A percentile compares a stretch with the other conserved stretches of the same genome.
phyloP scores from a whole-genome alignment of 2,888 invertebrate species.

The Pseudococcus longispinus region DNA sequence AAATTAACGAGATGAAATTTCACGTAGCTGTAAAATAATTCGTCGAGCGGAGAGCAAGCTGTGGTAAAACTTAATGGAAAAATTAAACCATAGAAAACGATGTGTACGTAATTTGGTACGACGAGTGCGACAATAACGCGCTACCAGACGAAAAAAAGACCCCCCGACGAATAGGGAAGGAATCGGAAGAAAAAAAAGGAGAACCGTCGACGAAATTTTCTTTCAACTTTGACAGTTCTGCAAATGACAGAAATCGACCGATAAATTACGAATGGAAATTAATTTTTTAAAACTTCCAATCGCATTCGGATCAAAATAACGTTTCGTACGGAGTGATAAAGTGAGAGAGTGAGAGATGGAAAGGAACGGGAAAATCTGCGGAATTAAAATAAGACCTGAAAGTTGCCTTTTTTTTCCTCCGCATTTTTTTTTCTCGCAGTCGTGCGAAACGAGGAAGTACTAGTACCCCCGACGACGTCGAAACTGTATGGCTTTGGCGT shows the following conservation, averaged over 20 bases:
- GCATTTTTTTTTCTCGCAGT: background rate
- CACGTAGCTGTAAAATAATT: background rate
- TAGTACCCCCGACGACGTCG: background rate
- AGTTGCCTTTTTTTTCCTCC: background rate
- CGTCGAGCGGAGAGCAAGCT: too few species aligned
- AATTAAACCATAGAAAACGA: constrained; percentile 25
- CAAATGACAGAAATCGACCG: constrained; percentile 35
- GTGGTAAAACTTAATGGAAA: constrained; percentile 26
- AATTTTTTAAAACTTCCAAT: constrained; percentile 31
- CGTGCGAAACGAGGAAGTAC: background rate
- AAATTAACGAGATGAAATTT: constrained; percentile 11
- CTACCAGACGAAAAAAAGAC: background rate
- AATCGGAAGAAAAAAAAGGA: background rate
- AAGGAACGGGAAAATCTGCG: background rate
- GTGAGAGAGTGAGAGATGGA: background rate
- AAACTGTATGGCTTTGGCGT: background rate
- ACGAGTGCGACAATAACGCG: background rate
- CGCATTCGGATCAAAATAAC: constrained; percentile 14
- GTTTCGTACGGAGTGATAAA: background rate
- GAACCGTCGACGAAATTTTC: constrained; percentile 27
- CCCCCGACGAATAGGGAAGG: background rate
- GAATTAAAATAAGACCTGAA: background rate
- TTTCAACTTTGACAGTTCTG: constrained; percentile 37
- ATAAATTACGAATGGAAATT: constrained; percentile 37
- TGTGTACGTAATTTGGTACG: constrained; percentile 7